phyloP scores from a whole-genome alignment of 2,888 invertebrate species.

The Apamea crenata region DNA sequence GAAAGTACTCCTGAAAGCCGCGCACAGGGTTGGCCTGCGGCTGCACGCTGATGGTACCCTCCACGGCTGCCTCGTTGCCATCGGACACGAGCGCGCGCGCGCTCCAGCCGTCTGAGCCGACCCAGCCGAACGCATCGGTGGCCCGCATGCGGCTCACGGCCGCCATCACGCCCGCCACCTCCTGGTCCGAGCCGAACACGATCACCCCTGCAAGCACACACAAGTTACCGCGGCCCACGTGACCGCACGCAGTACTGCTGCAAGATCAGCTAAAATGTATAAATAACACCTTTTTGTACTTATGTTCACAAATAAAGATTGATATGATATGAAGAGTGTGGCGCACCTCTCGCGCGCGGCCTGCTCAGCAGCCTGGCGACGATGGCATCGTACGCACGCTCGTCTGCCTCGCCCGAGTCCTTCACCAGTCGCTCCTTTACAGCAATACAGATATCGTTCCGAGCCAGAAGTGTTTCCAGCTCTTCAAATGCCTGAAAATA shows the following conservation, averaged over 20 bases:
- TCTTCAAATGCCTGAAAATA: conserved; percentile 96
- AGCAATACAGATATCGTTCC: conserved; percentile 97
- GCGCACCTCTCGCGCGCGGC: conserved; percentile 95
- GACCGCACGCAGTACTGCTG: conserved; percentile 68
- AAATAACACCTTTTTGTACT: too few relatives aligned
- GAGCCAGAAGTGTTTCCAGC: conserved; percentile 95
- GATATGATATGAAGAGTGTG: too few relatives aligned
- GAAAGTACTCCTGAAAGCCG: conserved; percentile 96
- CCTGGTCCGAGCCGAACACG: conserved; percentile 98
- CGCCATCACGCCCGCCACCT: conserved; percentile 98
- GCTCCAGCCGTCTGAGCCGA: conserved; percentile 99
- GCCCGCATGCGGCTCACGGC: conserved; percentile 96
- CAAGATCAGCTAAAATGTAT: too few relatives aligned
- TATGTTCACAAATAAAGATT: too few relatives aligned
- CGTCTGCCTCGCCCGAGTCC: conserved; percentile 98
- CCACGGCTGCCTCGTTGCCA: conserved; percentile 95
- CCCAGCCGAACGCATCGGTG: conserved; percentile 97
- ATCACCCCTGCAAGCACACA: conserved; percentile 93
- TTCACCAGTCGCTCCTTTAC: conserved; percentile 98
- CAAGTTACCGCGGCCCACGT: conserved; percentile 86
- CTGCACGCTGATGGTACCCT: conserved; percentile 96
- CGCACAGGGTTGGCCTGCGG: conserved; percentile 97
- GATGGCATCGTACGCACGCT: conserved; percentile 96
- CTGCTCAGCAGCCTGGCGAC: conserved; percentile 95
- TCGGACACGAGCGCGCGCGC: conserved; percentile 96